A percentile compares a stretch with the other conserved stretches of the same genome.
Conservation (phyloP, 2,888 invertebrate genomes). For the Oeneis ivallda region DNA sequence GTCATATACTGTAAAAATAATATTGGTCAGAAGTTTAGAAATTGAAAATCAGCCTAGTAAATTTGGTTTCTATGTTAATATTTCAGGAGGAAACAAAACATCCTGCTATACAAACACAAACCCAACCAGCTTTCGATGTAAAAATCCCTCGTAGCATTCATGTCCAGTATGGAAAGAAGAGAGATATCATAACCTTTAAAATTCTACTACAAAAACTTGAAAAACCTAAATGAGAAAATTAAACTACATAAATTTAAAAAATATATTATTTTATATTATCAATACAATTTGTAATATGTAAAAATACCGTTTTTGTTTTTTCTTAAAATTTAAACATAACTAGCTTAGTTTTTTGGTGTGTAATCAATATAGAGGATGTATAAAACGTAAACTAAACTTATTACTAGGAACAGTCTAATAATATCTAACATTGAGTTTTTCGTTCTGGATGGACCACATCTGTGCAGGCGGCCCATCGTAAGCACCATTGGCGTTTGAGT, state of each 20-base stretch:
- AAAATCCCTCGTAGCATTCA: constrained; percentile 57
- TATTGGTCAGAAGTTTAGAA: no score
- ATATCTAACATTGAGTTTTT: constrained; percentile 78
- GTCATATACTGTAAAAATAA: no score
- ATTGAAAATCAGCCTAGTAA: not conserved
- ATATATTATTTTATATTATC: constrained; percentile 23
- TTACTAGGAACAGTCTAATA: constrained; percentile 71
- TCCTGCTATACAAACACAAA: constrained; percentile 31
- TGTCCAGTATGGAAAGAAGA: constrained; percentile 52
- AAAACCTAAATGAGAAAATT: constrained; percentile 24
- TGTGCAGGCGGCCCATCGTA: constrained; percentile 78
- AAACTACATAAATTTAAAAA: constrained; percentile 9
- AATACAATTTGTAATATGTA: constrained; percentile 18
- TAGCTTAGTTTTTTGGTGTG: constrained; percentile 55
- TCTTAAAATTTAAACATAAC: constrained; percentile 32
- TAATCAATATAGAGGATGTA: constrained; percentile 74
- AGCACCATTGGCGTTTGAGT: constrained; percentile 65
- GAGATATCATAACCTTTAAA: constrained; percentile 55
- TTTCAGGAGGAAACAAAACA: constrained; percentile 41
- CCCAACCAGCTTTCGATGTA: constrained; percentile 49
- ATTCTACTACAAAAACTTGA: constrained; percentile 53
- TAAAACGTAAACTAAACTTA: constrained; percentile 67
- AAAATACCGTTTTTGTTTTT: constrained; percentile 25
- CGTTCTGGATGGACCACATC: constrained; percentile 72
- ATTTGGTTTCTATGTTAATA: constrained; percentile 23